Conservation (phyloP, 2,113 vertebrate genomes). For the Chrysemys picta region DNA sequence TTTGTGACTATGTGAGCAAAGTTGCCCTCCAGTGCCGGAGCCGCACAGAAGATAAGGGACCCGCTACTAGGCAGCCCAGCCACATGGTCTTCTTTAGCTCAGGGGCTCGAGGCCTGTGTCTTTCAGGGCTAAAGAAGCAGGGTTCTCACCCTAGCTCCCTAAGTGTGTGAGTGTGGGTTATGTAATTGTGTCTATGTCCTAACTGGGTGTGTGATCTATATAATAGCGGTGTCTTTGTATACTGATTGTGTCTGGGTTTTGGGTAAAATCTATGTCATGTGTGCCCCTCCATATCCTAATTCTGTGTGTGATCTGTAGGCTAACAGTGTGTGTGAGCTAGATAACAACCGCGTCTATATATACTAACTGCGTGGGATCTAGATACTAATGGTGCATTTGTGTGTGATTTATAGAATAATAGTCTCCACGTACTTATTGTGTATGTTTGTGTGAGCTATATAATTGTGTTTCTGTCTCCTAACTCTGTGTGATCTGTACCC, state of each 20-base stretch:
- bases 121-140: background rate
- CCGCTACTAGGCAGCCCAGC: background rate
- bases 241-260: too few species aligned
- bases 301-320: too few species aligned
- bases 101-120: too few species aligned
- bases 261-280: too few species aligned
- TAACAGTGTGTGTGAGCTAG: background rate
- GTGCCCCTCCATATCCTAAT: too few species aligned
- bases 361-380: background rate
- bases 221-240: background rate
- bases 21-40: background rate
- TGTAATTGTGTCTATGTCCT: background rate
- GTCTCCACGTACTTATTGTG: background rate
- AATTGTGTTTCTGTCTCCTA: background rate
- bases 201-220: background rate
- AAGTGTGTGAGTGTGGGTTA: background rate
- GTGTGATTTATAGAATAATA: background rate
- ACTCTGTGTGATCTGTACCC: background rate
- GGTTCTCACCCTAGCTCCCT: background rate
- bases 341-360: background rate
- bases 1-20: background rate
- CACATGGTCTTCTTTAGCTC: too few species aligned
- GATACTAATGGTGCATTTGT: background rate
- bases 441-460: background rate
- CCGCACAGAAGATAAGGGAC: background rate